Percentiles rank a stretch among this genome's conserved stretches.
These are phyloP conservation scores for Hydrophis major DNA, from an alignment of 2,797 vertebrate species.

Conservation along the genomic window DNA sequence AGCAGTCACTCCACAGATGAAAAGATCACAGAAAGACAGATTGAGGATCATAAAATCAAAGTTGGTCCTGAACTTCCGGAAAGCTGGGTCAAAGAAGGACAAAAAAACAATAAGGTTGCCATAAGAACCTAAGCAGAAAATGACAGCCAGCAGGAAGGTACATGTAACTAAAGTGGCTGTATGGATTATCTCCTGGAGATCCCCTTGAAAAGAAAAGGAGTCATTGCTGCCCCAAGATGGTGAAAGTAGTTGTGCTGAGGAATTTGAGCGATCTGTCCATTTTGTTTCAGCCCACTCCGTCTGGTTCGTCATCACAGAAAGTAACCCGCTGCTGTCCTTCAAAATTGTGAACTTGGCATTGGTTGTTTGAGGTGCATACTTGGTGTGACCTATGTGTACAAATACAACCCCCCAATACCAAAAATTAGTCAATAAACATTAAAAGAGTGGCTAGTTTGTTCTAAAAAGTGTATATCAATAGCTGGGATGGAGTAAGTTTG, in stretches of 20 bases:
- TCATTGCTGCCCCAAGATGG: constrained; percentile 54
- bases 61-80: constrained; percentile 94
- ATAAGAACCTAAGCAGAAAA: constrained; percentile 94
- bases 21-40: constrained; percentile 94
- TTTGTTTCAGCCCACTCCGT: constrained; percentile 74
- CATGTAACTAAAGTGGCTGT: constrained; percentile 86
- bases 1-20: constrained; percentile 89
- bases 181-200: constrained; percentile 77
- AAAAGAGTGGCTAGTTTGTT: neutral
- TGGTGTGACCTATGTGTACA: constrained; percentile 20
- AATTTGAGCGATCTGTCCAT: constrained; percentile 36
- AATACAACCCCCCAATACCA: neutral
- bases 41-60: constrained; percentile 99
- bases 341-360: neutral
- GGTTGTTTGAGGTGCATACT: constrained; percentile 17
- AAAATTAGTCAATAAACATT: neutral
- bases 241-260: constrained; percentile 20
- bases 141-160: constrained; percentile 82
- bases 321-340: neutral
- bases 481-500: neutral
- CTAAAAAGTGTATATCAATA: neutral
- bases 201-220: constrained; percentile 56
- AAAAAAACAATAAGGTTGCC: constrained; percentile 95
- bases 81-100: constrained; percentile 94
- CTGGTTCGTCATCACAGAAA: constrained; percentile 80